Evolutionary conservation across 2,888 invertebrate species (phyloP).

Genomic region (Tetranychus piercei): DNA sequence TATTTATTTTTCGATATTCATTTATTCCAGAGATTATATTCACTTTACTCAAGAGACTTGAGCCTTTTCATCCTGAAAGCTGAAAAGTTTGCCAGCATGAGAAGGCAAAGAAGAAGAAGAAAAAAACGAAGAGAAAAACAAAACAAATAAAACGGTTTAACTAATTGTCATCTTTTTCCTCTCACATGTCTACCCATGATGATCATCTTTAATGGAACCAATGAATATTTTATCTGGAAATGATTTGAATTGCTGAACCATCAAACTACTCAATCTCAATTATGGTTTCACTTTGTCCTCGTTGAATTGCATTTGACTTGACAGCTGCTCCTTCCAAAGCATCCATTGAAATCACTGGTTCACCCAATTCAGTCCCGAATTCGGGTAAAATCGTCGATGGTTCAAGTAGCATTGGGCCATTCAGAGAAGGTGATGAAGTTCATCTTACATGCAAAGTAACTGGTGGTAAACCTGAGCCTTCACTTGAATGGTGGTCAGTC

Average conservation of each 20-base stretch:
- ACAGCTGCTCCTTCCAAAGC: constrained; percentile 23
- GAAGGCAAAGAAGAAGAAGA: no score
- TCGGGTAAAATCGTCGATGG: constrained; percentile 15
- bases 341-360: constrained; percentile 25
- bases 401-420: constrained; percentile 23
- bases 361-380: constrained; percentile 8
- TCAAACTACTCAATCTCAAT: no score
- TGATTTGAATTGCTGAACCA: no score
- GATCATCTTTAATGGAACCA: no score
- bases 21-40: constrained; percentile 11
- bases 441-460: constrained; percentile 25
- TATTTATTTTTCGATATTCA: background rate
- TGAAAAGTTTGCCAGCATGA: no score
- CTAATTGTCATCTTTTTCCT: no score
- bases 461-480: constrained; percentile 27
- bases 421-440: constrained; percentile 25
- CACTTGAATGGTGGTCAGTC: constrained; percentile 23
- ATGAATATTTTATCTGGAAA: no score
- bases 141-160: no score
- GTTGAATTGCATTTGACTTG: background rate
- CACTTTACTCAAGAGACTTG: background rate
- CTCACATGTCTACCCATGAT: no score
- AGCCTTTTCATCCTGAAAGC: no score
- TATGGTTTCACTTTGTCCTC: no score
- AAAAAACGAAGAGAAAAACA: no score